These are phyloP conservation scores for Cantharis nigra DNA, from an alignment of 2,888 invertebrate species.

Conservation along the genomic window DNA sequence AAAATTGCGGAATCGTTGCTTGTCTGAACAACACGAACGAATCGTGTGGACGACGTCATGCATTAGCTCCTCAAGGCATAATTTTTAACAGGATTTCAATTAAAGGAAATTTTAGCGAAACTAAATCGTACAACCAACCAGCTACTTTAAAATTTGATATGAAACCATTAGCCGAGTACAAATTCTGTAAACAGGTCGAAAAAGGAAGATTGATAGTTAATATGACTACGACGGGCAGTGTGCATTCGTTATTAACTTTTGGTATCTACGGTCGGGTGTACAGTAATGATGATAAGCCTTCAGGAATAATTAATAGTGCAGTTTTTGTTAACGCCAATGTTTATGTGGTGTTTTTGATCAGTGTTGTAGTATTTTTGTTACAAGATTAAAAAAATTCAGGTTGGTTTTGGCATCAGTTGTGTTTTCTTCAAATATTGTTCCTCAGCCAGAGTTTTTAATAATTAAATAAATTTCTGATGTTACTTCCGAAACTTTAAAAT, in stretches of 20 bases:
- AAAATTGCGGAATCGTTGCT: slow-evolving; percentile 34
- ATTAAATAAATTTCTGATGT: too few species aligned
- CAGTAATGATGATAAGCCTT: slow-evolving; percentile 19
- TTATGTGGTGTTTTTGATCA: neutral
- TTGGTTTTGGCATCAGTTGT: too few species aligned
- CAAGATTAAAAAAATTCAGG: neutral
- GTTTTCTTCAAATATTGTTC: too few species aligned
- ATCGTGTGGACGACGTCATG: slow-evolving; percentile 26
- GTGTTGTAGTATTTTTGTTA: neutral
- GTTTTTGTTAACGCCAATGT: neutral
- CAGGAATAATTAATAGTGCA: neutral
- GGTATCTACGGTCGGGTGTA: slow-evolving; percentile 35
- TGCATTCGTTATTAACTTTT: slow-evolving; percentile 31
- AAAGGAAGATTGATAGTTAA: slow-evolving; percentile 15
- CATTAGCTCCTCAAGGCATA: neutral
- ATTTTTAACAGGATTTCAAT: slow-evolving; percentile 28
- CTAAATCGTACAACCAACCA: slow-evolving; percentile 30
- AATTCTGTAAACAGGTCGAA: slow-evolving; percentile 28
- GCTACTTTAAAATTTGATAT: slow-evolving; percentile 33
- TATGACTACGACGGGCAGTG: slow-evolving; percentile 22
- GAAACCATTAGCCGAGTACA: slow-evolving; percentile 28
- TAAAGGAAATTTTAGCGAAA: slow-evolving; percentile 11
- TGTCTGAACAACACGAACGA: slow-evolving; percentile 26
- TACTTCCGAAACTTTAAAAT: too few species aligned
- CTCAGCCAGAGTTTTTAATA: too few species aligned